Conservation (phyloP, 1,140 invertebrate species). For the Aphaenogaster ashmeadi region DNA sequence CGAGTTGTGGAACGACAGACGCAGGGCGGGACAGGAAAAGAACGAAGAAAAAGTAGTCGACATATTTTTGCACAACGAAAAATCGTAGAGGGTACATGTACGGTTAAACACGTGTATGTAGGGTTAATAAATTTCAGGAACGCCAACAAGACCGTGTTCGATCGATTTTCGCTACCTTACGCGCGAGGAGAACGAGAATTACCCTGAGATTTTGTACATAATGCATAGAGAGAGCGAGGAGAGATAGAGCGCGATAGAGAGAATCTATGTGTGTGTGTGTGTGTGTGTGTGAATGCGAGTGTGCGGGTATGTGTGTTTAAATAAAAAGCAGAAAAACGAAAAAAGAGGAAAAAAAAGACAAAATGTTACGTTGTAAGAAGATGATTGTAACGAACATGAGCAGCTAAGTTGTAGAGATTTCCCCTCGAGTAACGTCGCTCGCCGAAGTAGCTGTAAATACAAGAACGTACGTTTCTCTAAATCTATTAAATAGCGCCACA, state of each 20-base stretch:
- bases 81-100: slow-evolving; percentile 67
- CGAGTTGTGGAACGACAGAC: background rate
- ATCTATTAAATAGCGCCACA: slow-evolving; percentile 15
- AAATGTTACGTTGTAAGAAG: slow-evolving; percentile 52
- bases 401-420: slow-evolving; percentile 59
- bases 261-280: slow-evolving; percentile 42
- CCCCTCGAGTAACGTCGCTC: slow-evolving; percentile 47
- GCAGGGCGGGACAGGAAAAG: background rate
- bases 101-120: slow-evolving; percentile 79
- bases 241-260: slow-evolving; percentile 33
- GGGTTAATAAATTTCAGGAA: slow-evolving; percentile 79
- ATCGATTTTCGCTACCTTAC: slow-evolving; percentile 74
- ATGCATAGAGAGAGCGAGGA: slow-evolving; percentile 74
- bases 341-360: slow-evolving; percentile 48
- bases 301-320: slow-evolving; percentile 52
- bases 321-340: slow-evolving; percentile 18
- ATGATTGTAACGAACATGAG: slow-evolving; percentile 61
- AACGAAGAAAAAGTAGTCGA: slow-evolving; percentile 72
- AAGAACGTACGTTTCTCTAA: slow-evolving; percentile 50
- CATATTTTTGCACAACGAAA: slow-evolving; percentile 81
- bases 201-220: slow-evolving; percentile 57
- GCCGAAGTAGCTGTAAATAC: slow-evolving; percentile 61
- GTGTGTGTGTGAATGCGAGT: background rate
- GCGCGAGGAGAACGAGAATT: slow-evolving; percentile 60
- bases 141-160: slow-evolving; percentile 77